A percentile compares a stretch with the other conserved stretches of the same genome.
phyloP scores from a whole-genome alignment of 2,888 invertebrate species.

The Oeneis ivallda region DNA sequence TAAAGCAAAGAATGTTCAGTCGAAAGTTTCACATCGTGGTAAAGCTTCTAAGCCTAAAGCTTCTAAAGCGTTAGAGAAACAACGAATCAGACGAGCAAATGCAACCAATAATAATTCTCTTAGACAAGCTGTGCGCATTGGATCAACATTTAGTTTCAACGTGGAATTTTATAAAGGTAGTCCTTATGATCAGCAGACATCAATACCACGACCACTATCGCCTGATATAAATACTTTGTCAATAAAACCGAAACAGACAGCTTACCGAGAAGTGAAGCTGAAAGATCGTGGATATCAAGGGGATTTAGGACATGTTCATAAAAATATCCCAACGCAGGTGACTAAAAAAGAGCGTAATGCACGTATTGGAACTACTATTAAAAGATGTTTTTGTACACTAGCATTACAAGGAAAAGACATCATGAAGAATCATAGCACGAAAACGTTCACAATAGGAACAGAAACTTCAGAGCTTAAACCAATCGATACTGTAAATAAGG shows the following conservation, averaged over 20 bases:
- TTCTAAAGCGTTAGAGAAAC: slow-evolving; percentile 21
- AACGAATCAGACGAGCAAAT: slow-evolving; percentile 18
- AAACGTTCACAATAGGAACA: slow-evolving; percentile 26
- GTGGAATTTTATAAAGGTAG: slow-evolving; percentile 42
- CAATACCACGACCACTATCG: slow-evolving; percentile 3
- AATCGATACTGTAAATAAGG: slow-evolving; percentile 26
- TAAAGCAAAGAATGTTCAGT: slow-evolving; percentile 47
- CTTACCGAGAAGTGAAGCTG: slow-evolving; percentile 9
- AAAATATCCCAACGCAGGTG: slow-evolving; percentile 32
- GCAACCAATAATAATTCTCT: not conserved
- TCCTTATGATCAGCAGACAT: slow-evolving; percentile 7
- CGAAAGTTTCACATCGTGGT: slow-evolving; percentile 20
- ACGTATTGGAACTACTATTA: slow-evolving; percentile 41
- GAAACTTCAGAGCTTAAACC: slow-evolving; percentile 1
- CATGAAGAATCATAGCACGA: slow-evolving; percentile 24
- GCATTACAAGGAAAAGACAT: slow-evolving; percentile 42
- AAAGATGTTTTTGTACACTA: slow-evolving; percentile 51
- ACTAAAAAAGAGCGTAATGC: slow-evolving; percentile 38
- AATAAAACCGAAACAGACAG: slow-evolving; percentile 18
- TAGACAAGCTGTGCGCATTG: slow-evolving; percentile 39
- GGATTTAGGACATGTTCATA: slow-evolving; percentile 25
- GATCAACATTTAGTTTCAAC: slow-evolving; percentile 42
- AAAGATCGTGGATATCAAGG: slow-evolving; percentile 27
- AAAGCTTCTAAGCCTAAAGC: slow-evolving; percentile 22
- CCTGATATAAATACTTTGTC: slow-evolving; percentile 8